phyloP scores from a whole-genome alignment of 1,140 invertebrate genomes.

The Apis cerana region DNA sequence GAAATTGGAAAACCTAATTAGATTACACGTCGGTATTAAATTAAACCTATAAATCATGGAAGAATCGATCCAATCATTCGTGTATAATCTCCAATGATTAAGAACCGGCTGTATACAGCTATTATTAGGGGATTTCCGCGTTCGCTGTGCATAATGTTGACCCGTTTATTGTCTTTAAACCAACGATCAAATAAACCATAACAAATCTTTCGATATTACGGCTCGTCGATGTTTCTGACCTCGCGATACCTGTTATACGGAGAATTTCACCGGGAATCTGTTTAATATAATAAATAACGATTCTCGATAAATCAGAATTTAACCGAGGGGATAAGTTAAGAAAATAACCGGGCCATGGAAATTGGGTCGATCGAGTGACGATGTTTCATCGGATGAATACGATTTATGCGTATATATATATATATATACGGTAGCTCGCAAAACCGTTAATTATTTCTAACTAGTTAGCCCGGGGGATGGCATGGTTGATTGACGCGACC shows the following conservation, averaged over 20 bases:
- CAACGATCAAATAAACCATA: conserved; percentile 9
- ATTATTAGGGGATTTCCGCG: conserved; percentile 29
- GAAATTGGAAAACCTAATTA: conserved; percentile 53
- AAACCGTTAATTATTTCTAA: conserved; percentile 66
- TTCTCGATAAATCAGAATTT: neutral
- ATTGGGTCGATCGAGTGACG: neutral
- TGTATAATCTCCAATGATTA: conserved; percentile 54
- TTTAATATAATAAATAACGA: neutral
- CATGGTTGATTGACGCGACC: conserved; percentile 66
- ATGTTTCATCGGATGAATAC: neutral
- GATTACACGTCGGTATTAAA: conserved; percentile 7
- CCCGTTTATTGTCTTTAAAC: conserved; percentile 28
- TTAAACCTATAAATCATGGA: conserved; percentile 41
- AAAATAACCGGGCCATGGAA: neutral
- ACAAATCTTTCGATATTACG: conserved; percentile 18
- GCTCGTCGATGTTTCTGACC: too few species aligned
- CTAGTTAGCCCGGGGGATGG: conserved; percentile 47
- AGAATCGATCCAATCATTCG: conserved; percentile 44
- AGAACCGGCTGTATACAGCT: conserved; percentile 32
- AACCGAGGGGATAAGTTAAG: too few species aligned
- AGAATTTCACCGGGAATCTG: neutral
- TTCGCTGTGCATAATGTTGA: conserved; percentile 27
- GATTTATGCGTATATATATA: conserved; percentile 29
- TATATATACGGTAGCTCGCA: neutral
- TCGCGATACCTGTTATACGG: too few species aligned